Conservation (phyloP, 2,797 vertebrate species). For the Parambassis ranga region DNA sequence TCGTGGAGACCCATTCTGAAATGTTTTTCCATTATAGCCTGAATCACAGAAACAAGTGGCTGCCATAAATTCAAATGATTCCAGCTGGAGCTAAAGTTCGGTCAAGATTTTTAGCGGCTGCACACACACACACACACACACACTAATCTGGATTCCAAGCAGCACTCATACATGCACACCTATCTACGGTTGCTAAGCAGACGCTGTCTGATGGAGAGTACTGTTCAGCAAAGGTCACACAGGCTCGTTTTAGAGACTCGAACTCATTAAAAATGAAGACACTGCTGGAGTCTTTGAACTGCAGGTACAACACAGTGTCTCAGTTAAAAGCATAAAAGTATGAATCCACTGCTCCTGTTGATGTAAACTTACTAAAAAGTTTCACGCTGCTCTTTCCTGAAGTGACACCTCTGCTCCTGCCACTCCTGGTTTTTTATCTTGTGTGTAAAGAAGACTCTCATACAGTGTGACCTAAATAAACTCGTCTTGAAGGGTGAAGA, state of each 20-base stretch:
- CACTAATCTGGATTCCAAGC: not conserved
- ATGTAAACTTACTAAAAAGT: not conserved
- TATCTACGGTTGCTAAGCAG: not conserved
- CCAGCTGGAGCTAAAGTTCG: not conserved
- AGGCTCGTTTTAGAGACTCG: not conserved
- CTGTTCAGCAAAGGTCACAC: not conserved
- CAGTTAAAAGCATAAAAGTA: slow-evolving; percentile 1
- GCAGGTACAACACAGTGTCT: slow-evolving; percentile 1
- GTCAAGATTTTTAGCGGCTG: not conserved
- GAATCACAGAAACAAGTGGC: slow-evolving; percentile 20
- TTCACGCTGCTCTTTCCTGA: not conserved
- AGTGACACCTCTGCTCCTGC: not conserved
- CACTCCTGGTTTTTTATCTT: not conserved
- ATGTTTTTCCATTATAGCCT: slow-evolving; percentile 45
- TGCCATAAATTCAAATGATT: slow-evolving; percentile 10
- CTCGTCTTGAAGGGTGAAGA: slow-evolving; percentile 10
- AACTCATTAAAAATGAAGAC: not conserved
- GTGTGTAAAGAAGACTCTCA: slow-evolving; percentile 4
- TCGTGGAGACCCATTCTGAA: slow-evolving; percentile 42
- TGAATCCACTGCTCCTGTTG: not conserved
- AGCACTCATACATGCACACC: not conserved
- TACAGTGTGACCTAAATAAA: slow-evolving; percentile 27
- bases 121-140: no score
- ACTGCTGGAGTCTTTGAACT: not conserved
- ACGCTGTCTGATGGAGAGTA: no score